Percentiles rank a stretch among this genome's conserved stretches.
phyloP scores from a whole-genome alignment of 2,797 vertebrate genomes.

The Characodon lateralis region DNA sequence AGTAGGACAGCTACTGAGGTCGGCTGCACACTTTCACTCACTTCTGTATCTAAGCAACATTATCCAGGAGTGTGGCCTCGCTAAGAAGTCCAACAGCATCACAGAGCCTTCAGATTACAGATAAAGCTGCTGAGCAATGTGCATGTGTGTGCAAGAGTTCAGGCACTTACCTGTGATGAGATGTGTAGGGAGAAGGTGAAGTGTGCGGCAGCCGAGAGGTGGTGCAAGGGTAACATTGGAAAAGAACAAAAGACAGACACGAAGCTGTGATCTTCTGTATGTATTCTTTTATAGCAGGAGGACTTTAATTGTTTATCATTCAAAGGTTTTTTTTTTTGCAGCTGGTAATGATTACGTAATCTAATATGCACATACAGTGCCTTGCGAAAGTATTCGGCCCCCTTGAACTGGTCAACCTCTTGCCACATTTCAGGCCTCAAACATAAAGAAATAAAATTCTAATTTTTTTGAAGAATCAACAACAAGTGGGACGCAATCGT shows the following conservation, averaged over 20 bases:
- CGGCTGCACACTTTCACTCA: conserved; percentile 63
- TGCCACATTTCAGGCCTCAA: too few relatives aligned
- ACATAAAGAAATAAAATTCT: too few relatives aligned
- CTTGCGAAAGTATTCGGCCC: too few relatives aligned
- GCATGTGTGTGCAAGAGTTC: conserved; percentile 30
- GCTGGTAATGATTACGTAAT: background rate
- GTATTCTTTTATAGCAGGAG: background rate
- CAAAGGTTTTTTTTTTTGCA: background rate
- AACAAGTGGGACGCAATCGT: too few relatives aligned
- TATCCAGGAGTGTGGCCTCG: conserved; percentile 54
- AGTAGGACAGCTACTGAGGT: conserved; percentile 64
- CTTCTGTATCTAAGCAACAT: conserved; percentile 71
- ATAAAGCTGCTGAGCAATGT: conserved; percentile 44
- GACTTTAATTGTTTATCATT: background rate
- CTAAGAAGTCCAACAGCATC: conserved; percentile 37
- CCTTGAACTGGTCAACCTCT: too few relatives aligned
- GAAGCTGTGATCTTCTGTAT: conserved; percentile 2
- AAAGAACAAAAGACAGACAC: conserved; percentile 36
- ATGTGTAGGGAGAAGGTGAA: conserved; percentile 31
- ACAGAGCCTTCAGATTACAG: conserved; percentile 44
- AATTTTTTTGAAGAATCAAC: too few relatives aligned
- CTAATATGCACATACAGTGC: background rate
- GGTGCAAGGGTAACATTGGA: conserved; percentile 51
- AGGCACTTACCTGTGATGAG: conserved; percentile 65
- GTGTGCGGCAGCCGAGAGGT: conserved; percentile 9